These are phyloP conservation scores for Nibea coibor DNA, from an alignment of 2,113 vertebrate species.

Conservation along the genomic window DNA sequence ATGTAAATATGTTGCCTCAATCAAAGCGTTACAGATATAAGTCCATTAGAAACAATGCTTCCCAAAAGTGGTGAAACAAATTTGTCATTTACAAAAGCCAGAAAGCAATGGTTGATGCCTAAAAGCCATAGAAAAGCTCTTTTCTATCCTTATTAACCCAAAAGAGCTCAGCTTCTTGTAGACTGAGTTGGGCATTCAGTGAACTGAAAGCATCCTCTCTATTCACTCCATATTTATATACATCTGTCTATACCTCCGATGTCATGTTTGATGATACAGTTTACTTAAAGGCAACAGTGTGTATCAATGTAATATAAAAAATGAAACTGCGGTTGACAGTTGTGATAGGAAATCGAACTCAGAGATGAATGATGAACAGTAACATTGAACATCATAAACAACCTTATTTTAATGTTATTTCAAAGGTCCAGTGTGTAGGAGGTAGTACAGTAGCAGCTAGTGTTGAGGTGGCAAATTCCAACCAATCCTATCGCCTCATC, in stretches of 20 bases:
- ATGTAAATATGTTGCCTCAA: background rate
- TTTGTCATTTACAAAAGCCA: background rate
- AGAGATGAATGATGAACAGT: background rate
- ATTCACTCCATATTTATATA: background rate
- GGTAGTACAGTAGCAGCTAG: too few relatives aligned
- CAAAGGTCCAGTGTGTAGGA: too few relatives aligned
- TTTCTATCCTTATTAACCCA: background rate
- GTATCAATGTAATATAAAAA: too few relatives aligned
- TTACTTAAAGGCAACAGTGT: too few relatives aligned
- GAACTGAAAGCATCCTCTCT: background rate
- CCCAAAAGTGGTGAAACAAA: background rate
- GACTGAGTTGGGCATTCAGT: background rate
- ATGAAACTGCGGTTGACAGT: too few relatives aligned
- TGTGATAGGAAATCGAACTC: too few relatives aligned
- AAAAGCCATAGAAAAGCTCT: background rate
- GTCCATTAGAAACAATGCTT: background rate
- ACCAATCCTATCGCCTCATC: too few relatives aligned
- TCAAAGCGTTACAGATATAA: background rate
- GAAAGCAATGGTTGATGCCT: constrained; percentile 8
- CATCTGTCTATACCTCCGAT: background rate
- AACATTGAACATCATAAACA: too few relatives aligned
- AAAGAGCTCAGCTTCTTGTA: background rate
- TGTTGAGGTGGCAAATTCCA: too few relatives aligned
- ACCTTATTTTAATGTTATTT: too few relatives aligned
- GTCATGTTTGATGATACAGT: background rate